Base-by-base conservation (phyloP, 2,113 vertebrate species). In the Mus pahari region DNA sequence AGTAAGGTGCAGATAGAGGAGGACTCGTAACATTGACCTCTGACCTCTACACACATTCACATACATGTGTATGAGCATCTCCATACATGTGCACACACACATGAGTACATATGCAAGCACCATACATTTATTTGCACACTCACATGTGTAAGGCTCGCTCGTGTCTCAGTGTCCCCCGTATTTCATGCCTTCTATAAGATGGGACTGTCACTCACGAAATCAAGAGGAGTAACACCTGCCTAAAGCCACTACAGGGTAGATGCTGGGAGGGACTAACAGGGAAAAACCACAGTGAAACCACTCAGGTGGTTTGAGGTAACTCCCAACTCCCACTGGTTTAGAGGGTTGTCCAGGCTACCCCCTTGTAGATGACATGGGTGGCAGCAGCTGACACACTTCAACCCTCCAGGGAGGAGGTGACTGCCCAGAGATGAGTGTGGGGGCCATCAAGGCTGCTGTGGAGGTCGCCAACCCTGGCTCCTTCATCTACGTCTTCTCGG, bases 341-440 rank as follows among this genome's bases (percentile, higher is more conserved):
- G 81, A 31, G 64, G n/a, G 1, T 1, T 16, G 33, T 31, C 90
- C 7, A 8, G 75, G 75, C 1, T 36, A 42, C 33, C 1, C 68
- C 36, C 12, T 0, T n/a, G 53, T 28, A 1, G 24, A n/a, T 5
- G 86, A 75, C 74, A 42, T 6, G 3, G 81, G 0, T 0, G 36
- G 71, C 64, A 22, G 88, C 79, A 0, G 3, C 78, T 64, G 50
- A 94, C 45, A 3, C 0, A 0, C 24, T 31, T 11, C 16, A 5
- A 36, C 60, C 42, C 0, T 11, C 0, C 98, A 99, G 99, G 99
- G 99, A 0, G 99, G 99, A 0, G 99, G 99, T 0, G 99, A 99
- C 98, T 99, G 99, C 95, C 99, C 99, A 0, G 99, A 99, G 98
- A 99, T 99, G 99, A 99, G 99, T 0, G 97, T 99, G 68, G 99